Conservation (phyloP, 2,113 vertebrate species). For the Bettongia penicillata region DNA sequence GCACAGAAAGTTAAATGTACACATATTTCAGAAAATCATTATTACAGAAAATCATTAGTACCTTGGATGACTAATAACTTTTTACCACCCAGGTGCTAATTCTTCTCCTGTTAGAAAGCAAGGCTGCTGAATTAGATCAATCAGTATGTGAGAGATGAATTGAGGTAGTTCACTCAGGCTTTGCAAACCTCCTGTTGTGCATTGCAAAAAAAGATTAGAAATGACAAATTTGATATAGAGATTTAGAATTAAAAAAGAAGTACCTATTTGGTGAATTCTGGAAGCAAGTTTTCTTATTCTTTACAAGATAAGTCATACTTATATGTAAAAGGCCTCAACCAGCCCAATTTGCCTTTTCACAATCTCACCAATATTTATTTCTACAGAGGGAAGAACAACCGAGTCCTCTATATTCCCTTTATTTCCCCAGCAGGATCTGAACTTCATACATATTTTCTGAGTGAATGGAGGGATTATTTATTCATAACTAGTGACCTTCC, state of each 20-base stretch:
- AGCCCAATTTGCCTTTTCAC: neutral
- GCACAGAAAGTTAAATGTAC: conserved; percentile 15
- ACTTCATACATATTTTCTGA: neutral
- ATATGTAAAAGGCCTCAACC: neutral
- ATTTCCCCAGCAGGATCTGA: neutral
- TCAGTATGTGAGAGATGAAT: neutral
- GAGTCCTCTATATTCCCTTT: neutral
- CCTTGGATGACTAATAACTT: neutral
- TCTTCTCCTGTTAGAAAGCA: neutral
- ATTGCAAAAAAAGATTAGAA: neutral
- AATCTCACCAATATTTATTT: neutral
- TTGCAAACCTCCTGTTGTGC: neutral
- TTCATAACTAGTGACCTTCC: neutral
- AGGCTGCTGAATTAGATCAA: neutral
- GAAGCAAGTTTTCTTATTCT: neutral
- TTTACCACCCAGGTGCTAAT: neutral
- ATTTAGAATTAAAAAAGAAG: neutral
- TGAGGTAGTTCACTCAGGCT: neutral
- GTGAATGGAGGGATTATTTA: neutral
- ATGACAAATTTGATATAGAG: neutral
- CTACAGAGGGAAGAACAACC: neutral
- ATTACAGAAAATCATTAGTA: neutral
- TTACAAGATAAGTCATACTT: neutral
- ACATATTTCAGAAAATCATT: conserved; percentile 9
- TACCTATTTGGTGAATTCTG: neutral